phyloP scores from a whole-genome alignment of 35 echinoderm and acorn worm species.

The Apostichopus californicus region DNA sequence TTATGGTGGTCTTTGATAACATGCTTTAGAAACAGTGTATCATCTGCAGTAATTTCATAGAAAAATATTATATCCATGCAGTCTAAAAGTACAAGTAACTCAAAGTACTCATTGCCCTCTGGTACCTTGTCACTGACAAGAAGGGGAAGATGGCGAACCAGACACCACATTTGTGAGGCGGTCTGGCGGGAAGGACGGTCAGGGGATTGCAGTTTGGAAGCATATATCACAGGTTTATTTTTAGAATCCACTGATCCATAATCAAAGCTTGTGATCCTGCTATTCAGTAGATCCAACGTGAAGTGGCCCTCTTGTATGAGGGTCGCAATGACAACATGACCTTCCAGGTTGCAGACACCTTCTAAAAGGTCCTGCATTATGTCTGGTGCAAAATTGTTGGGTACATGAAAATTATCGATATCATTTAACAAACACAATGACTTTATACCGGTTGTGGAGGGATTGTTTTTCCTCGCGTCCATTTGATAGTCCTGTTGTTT shows the following conservation, averaged over 20 bases:
- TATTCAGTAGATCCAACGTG: conserved; percentile 16
- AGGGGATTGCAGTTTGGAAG: conserved; percentile 10
- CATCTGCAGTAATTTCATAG: background rate
- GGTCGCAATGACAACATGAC: conserved; percentile 11
- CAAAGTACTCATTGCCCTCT: conserved; percentile 36
- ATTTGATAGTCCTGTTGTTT: background rate
- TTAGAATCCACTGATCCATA: conserved; percentile 48
- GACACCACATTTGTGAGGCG: conserved; percentile 58
- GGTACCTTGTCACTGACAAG: conserved; percentile 50
- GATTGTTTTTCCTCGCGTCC: conserved; percentile 11
- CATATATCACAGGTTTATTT: conserved; percentile 31
- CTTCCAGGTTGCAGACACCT: conserved; percentile 50
- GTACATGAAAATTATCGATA: conserved; percentile 39
- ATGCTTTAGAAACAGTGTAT: conserved; percentile 22
- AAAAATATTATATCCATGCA: conserved; percentile 38
- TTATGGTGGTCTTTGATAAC: conserved; percentile 32
- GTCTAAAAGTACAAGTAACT: conserved; percentile 15
- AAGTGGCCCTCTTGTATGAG: conserved; percentile 5
- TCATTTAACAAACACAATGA: conserved; percentile 47
- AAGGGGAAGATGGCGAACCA: conserved; percentile 42
- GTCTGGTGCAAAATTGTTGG: conserved; percentile 41
- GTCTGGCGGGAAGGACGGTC: conserved; percentile 37
- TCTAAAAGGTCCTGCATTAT: conserved; percentile 69
- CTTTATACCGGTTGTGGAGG: conserved; percentile 60
- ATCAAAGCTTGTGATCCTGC: background rate